Evolutionary conservation across 2,888 invertebrate genomes (phyloP), one percentile per base, ranked within the genome.

Genomic region (Acutogordius australiensis): DNA sequence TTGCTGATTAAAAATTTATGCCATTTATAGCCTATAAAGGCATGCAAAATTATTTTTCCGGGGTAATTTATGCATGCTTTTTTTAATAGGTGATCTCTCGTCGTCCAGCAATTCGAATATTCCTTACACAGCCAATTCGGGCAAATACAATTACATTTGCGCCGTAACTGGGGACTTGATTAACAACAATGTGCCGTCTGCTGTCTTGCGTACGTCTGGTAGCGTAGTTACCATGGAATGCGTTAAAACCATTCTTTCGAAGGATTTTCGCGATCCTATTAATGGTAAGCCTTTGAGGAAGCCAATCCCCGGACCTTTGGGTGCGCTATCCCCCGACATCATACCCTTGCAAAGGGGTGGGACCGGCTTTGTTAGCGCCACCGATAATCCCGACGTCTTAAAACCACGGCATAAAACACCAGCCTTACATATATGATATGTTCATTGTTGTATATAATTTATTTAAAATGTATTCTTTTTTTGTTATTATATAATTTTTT

Each of bases 181-280:
- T 37, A 82, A 84, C 64, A 91, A 91, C 74, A 82, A 88, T 2
- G 81, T 88, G 1, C 87, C 90, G 0, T 86, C 85, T 73, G 91
- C 85, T 62, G 82, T 94, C 30, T 76, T 97, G 60, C 80, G 77
- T 73, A 79, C 85, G 62, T 84, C 84, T 0, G 91, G 94, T 1
- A 80, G 84, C 74, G 85, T 97, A 2, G 82, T 97, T 1, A 91
- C 91, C 0, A 77, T 85, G 79, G 90, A 91, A 69, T 91, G 90
- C 73, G 80, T 90, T 2, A 90, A 94, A 66, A 90, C 87, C 69
- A 77, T 97, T 21, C 85, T 99, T 60, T 86, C 82, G 67, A 88
- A 85, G 67, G 94, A 97, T 70, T 87, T 86, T 90, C 74, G 83
- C 27, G 90, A 97, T 74, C 97, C 97, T 0, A 75, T 88, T 27